Evolutionary conservation across 2,797 vertebrate genomes (phyloP), one percentile per base, ranked within the genome.

Genomic region (Eurystomus glaucurus): DNA sequence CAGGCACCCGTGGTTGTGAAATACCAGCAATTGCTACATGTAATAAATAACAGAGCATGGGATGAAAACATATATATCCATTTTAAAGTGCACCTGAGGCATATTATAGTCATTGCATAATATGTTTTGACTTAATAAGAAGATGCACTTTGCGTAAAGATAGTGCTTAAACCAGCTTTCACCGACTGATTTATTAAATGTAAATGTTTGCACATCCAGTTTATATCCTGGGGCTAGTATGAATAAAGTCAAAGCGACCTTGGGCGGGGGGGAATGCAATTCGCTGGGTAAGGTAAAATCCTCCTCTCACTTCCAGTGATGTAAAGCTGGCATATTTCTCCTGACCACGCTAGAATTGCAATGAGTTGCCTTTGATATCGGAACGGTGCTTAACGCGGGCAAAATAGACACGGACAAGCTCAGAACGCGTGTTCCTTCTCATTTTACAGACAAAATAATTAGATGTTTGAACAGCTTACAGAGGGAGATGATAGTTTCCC

Each of bases 41-140:
- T 20, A 85, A 78, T 91, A 94, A 94, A 96, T 90, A 85, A 75
- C 46, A 33, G 45, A 75, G 82, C 70, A 90, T 3, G 45, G 50
- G 52, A 60, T 77, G 83, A 75, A 89, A 85, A 92, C 48, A 81
- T 45, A 93, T 62, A 87, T 55, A 74, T 55, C 26, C 66, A 70
- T 94, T 97, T 95, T 88, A 95, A 94, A 96, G 64, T 91, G 81
- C 83, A 95, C 88, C 94, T 90, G 86, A 92, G 95, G 93, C 91
- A 14, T 55, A 68, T 92, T 89, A 55, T 25, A 70, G 81, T 58
- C 76, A 33, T 84, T 82, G 76, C 89, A 91, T 96, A 92, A 93
- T 92, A 91, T 14, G 39, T 84, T 94, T 72, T 94, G 93, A 93
- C 85, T 96, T 97, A 85, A 89, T 95, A 96, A 95, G 95, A 74